These are phyloP conservation scores for Gasterosteus nipponicus DNA, from an alignment of 2,113 vertebrate species.

Conservation along the genomic window DNA sequence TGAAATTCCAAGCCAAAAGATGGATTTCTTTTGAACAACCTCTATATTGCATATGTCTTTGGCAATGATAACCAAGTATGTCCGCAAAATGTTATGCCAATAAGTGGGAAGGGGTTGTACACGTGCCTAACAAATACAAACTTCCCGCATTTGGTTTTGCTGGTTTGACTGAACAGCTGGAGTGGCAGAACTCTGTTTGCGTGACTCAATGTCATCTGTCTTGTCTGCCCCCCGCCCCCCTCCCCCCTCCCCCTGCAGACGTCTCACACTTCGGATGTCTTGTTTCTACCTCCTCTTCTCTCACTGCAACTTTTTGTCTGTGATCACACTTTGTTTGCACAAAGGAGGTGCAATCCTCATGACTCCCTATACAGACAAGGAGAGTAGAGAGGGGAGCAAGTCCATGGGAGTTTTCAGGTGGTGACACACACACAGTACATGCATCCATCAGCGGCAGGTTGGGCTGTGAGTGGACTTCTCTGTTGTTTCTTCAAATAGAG, in stretches of 20 bases:
- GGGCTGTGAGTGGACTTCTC: slow-evolving; percentile 10
- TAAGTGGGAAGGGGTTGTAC: background rate
- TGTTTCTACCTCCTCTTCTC: slow-evolving; percentile 7
- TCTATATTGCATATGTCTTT: background rate
- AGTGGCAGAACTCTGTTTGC: background rate
- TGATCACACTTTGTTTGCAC: slow-evolving; percentile 22
- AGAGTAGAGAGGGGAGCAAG: slow-evolving; percentile 14
- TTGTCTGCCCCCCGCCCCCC: background rate
- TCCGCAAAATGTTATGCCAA: background rate
- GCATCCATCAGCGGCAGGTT: background rate
- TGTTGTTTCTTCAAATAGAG: slow-evolving; percentile 7
- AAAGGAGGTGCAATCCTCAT: slow-evolving; percentile 16
- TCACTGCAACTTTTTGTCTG: slow-evolving; percentile 17
- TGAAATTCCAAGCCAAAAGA: background rate
- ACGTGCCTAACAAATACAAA: no score
- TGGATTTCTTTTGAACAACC: background rate
- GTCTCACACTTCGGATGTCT: background rate
- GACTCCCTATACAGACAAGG: slow-evolving; percentile 15
- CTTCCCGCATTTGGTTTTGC: background rate
- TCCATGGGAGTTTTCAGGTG: slow-evolving; percentile 51
- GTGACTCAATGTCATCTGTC: background rate
- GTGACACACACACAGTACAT: slow-evolving; percentile 11
- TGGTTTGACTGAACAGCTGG: background rate
- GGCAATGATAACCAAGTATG: background rate
- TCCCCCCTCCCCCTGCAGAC: background rate